A percentile compares a stretch with the other conserved stretches of the same genome.
These are phyloP conservation scores for Crax fasciolata DNA, from an alignment of 2,797 vertebrate genomes.

Conservation along the genomic window DNA sequence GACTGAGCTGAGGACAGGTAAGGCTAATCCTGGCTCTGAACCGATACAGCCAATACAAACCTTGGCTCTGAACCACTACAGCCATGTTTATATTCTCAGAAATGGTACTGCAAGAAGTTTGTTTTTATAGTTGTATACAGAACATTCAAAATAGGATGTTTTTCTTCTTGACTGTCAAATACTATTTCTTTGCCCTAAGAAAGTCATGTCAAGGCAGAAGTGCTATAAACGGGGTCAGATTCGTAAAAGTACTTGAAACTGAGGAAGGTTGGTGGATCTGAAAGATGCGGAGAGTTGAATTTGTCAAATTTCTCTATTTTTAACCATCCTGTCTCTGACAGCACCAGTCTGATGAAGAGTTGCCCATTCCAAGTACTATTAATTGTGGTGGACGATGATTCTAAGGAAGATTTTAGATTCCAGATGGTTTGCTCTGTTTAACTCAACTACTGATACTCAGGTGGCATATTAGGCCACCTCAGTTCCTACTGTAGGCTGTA, in stretches of 20 bases:
- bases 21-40: not conserved
- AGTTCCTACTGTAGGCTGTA: not conserved
- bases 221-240: not conserved
- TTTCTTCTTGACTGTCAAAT: conserved; percentile 8
- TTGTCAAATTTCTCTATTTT: conserved; percentile 12
- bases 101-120: not conserved
- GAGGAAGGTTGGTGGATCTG: not conserved
- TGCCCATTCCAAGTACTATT: not conserved
- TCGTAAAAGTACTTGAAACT: not conserved
- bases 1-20: not conserved
- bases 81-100: not conserved
- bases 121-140: not conserved
- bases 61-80: not conserved
- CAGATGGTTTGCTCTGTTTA: conserved; percentile 44
- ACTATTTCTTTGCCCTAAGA: not conserved
- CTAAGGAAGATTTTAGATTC: conserved; percentile 65
- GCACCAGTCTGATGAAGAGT: not conserved
- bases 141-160: not conserved
- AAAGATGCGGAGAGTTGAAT: conserved; percentile 6
- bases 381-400: conserved; percentile 58
- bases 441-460: conserved; percentile 36
- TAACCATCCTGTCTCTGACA: conserved; percentile 12
- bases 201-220: not conserved
- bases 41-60: not conserved
- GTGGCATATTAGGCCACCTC: not conserved